Evolutionary conservation across 1,140 invertebrate genomes (phyloP).

Genomic region (Pseudomyrmex flavicornis): DNA sequence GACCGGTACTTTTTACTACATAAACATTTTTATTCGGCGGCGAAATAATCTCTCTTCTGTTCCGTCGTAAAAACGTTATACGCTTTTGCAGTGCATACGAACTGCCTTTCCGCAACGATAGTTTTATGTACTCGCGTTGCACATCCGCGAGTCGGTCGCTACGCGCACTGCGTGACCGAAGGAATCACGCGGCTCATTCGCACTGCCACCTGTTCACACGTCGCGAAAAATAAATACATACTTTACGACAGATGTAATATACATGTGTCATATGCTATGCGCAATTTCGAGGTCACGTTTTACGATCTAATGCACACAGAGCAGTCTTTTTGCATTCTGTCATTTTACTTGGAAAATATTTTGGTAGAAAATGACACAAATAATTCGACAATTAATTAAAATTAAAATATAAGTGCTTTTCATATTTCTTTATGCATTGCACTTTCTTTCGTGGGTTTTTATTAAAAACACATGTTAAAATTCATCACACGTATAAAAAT

Average conservation of each 20-base stretch:
- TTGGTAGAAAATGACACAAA: background rate
- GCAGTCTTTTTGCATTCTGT: background rate
- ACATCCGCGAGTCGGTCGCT: slow-evolving; percentile 16
- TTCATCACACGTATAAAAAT: no score
- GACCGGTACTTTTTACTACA: slow-evolving; percentile 27
- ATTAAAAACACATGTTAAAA: no score
- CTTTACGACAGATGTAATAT: slow-evolving; percentile 33
- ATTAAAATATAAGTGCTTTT: no score
- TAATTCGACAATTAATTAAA: no score
- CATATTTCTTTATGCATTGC: no score
- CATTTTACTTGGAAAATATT: background rate
- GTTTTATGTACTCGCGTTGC: slow-evolving; percentile 27
- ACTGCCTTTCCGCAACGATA: slow-evolving; percentile 5
- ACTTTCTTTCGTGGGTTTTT: no score
- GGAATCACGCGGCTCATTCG: slow-evolving; percentile 3
- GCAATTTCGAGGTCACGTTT: slow-evolving; percentile 1
- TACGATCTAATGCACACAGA: background rate
- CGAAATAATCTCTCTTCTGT: slow-evolving; percentile 35
- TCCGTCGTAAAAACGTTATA: slow-evolving; percentile 17
- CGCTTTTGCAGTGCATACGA: background rate
- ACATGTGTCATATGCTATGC: background rate
- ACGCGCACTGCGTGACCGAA: background rate
- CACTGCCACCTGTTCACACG: slow-evolving; percentile 46
- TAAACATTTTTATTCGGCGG: slow-evolving; percentile 40
- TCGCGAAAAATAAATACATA: background rate